Conservation (phyloP, 2,113 vertebrate species). For the Prolemur simus region DNA sequence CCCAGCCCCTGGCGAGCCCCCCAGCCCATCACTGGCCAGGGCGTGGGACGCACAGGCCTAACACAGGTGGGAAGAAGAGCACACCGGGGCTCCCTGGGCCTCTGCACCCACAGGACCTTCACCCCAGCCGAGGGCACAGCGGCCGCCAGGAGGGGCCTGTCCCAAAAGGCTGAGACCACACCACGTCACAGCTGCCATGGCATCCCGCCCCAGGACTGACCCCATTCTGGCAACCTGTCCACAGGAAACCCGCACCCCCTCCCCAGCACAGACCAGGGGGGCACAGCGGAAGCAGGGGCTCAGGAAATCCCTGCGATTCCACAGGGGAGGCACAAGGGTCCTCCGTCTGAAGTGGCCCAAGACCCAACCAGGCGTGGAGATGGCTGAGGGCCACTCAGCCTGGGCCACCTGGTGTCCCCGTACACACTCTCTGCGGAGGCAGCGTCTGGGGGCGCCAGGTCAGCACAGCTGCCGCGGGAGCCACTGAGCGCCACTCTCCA, state of each 20-base stretch:
- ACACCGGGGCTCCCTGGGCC: not conserved
- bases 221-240: not conserved
- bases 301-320: not conserved
- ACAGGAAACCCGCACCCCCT: not conserved
- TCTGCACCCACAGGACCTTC: not conserved
- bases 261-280: not conserved
- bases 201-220: no score
- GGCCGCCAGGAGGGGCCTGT: not conserved
- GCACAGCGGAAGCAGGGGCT: not conserved
- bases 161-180: no score
- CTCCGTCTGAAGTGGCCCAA: no score
- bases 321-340: no score
- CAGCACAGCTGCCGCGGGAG: no score
- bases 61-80: fast-evolving
- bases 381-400: not conserved
- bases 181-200: fast-evolving
- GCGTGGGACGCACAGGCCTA: not conserved
- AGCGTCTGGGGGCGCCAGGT: not conserved
- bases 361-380: no score
- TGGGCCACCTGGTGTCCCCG: not conserved
- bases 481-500: no score
- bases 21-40: not conserved
- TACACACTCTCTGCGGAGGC: not conserved
- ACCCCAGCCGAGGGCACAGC: not conserved
- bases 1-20: not conserved